Evolutionary conservation across 2,113 vertebrate species (phyloP).

Genomic region (Laterallus jamaicensis): DNA sequence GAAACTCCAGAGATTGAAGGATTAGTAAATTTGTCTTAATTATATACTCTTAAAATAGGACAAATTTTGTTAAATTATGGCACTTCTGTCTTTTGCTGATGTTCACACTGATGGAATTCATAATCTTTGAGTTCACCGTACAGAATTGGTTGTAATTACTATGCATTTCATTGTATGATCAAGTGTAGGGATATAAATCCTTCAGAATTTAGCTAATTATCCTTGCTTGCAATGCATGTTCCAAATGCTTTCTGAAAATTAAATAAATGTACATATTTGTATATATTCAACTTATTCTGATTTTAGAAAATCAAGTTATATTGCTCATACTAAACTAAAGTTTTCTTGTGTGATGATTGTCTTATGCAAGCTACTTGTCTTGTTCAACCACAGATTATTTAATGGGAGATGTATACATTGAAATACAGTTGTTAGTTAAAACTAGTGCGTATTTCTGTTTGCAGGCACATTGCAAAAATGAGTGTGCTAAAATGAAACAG

Average conservation of each 20-base stretch:
- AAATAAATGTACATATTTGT: not conserved
- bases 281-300: not conserved
- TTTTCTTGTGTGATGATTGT: not conserved
- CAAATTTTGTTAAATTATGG: not conserved
- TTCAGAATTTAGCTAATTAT: not conserved
- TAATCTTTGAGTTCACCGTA: not conserved
- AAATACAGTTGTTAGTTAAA: not conserved
- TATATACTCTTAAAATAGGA: not conserved
- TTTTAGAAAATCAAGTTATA: not conserved
- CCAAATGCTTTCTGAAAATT: not conserved
- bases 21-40: not conserved
- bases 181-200: not conserved
- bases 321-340: not conserved
- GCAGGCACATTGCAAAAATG: not conserved
- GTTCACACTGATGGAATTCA: not conserved
- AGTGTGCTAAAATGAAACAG: not conserved
- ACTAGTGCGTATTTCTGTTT: not conserved
- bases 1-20: not conserved
- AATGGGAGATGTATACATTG: not conserved
- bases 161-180: not conserved
- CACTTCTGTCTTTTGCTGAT: not conserved
- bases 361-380: not conserved
- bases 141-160: not conserved
- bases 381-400: not conserved
- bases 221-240: not conserved